Base-by-base conservation (phyloP, 2,888 invertebrate genomes). In the Electrophaes corylata region DNA sequence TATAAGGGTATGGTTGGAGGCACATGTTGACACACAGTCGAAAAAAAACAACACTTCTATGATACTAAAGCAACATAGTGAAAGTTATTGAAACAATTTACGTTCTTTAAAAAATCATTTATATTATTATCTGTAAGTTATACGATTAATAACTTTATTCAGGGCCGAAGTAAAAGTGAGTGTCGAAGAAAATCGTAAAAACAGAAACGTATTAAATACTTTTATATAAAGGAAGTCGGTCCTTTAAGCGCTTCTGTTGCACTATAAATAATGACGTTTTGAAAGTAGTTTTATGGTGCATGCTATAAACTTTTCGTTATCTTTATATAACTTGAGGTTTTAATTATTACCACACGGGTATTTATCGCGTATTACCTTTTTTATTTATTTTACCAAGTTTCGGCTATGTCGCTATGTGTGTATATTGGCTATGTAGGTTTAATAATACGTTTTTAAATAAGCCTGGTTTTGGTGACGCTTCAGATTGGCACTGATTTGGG, bases 181-280 rank as follows among this genome's bases (percentile, higher is more conserved):
- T 16, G 12, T 14, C 1, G n/a, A 50, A 35, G 10, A 53, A 31
- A 57, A 58, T 54, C 53, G 51, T 65, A 60, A 62, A 60, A 60
- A 57, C 45, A 41, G 23, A 47, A 56, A 65, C 58, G 12, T 56
- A 62, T 57, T 4, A 53, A 62, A 56, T 58, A 56, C 60, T 55
- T 48, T 41, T 41, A 48, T 56, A 60, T 60, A 57, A 57, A 58
- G 31, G 35, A 16, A 35, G 18, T 37, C 12, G 19, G 8, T 29
- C 35, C 37, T 55, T 57, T 49, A 37, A 41, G 33, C 37, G 53
- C 65, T 62, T 39, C 65, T 60, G 57, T 58, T 52, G 43, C 6
- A 12, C 26, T 6, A 52, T 65, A 65, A 54, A 65, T 57, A 46
- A 50, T 33, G 4, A 26, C 16, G 16, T 41, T 50, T 56, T 45